phyloP scores from a whole-genome alignment of 2,888 invertebrate species.

The Rhagium mordax region DNA sequence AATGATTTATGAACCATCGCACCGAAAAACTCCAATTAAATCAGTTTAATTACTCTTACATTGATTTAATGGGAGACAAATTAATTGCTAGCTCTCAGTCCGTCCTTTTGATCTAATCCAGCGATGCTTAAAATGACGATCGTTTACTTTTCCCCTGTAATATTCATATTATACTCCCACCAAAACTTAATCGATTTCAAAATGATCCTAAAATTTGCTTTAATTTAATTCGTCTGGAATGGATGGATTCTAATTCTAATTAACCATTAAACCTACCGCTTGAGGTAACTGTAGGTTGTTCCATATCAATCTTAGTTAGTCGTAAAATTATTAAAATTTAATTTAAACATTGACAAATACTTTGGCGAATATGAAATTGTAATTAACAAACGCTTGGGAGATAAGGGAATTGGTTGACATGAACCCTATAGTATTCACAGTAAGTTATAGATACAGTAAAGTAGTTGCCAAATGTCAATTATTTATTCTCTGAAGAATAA shows the following conservation, averaged over 20 bases:
- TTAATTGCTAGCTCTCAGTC: conserved; percentile 51
- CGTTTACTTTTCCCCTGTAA: conserved; percentile 30
- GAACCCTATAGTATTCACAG: too few species aligned
- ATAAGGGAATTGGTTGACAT: too few species aligned
- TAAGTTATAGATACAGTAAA: too few species aligned
- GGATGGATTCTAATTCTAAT: conserved; percentile 9
- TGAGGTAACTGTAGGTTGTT: background rate
- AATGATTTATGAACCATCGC: conserved; percentile 52
- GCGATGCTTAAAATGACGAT: conserved; percentile 42
- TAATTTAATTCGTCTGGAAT: conserved; percentile 18
- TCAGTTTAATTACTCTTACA: conserved; percentile 51
- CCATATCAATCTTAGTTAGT: too few species aligned
- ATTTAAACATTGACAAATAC: too few species aligned
- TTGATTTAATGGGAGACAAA: conserved; percentile 55
- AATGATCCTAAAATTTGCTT: conserved; percentile 20
- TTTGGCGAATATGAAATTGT: too few species aligned
- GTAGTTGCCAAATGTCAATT: too few species aligned
- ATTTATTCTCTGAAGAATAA: too few species aligned
- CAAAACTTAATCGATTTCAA: conserved; percentile 21
- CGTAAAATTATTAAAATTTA: too few species aligned
- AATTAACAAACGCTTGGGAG: too few species aligned
- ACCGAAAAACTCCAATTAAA: conserved; percentile 57
- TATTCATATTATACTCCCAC: conserved; percentile 25
- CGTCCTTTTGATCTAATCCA: conserved; percentile 44
- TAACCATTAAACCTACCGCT: background rate